Conservation (phyloP, 1,140 invertebrate species). For the Palaemon carinicauda region DNA sequence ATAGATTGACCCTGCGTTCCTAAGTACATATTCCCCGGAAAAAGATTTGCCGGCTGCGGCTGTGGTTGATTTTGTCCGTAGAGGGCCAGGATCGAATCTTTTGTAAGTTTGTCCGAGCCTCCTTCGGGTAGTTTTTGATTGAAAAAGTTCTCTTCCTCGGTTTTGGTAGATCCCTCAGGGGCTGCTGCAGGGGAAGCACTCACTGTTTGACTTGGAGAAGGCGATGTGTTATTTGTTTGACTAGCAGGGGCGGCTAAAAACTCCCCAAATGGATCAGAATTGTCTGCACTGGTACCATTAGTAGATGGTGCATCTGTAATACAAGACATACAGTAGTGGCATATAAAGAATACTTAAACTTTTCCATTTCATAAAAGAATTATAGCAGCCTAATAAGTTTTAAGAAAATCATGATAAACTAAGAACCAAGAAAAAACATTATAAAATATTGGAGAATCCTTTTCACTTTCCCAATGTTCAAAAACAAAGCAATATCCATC, state of each 20-base stretch:
- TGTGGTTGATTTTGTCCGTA: slow-evolving; percentile 75
- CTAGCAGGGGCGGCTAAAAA: slow-evolving; percentile 57
- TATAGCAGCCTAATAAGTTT: no score
- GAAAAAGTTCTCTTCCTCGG: slow-evolving; percentile 89
- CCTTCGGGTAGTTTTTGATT: slow-evolving; percentile 78
- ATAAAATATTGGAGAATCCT: no score
- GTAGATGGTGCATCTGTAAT: slow-evolving; percentile 12
- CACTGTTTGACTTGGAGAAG: slow-evolving; percentile 62
- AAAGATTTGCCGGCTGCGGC: slow-evolving; percentile 56
- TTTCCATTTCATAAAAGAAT: no score
- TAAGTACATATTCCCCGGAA: slow-evolving; percentile 46
- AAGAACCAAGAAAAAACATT: no score
- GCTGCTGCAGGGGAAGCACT: slow-evolving; percentile 20
- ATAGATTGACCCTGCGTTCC: slow-evolving; percentile 60
- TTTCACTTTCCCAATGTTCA: no score
- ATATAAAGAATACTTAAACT: no score
- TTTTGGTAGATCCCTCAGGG: slow-evolving; percentile 62
- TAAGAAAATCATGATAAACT: no score
- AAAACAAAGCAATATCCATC: no score
- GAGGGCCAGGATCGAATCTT: slow-evolving; percentile 91
- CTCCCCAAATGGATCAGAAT: slow-evolving; percentile 59
- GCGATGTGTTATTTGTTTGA: slow-evolving; percentile 55
- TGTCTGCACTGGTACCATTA: slow-evolving; percentile 22
- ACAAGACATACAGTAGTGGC: neutral
- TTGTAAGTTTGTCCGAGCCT: slow-evolving; percentile 80